Conservation (phyloP, 2,797 vertebrate genomes). For the Aldrovandia affinis region DNA sequence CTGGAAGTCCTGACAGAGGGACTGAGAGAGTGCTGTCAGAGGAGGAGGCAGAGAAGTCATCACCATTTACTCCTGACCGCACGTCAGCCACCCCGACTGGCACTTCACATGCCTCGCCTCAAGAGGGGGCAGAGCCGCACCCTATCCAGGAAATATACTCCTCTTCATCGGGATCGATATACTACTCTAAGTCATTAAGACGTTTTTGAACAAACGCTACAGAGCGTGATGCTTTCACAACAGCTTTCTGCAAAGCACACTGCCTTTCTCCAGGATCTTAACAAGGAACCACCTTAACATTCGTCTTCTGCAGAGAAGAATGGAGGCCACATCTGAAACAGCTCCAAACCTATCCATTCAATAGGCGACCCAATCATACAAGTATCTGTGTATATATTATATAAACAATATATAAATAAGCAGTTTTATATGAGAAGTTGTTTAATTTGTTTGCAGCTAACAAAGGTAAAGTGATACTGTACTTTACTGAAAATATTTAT, state of each 20-base stretch:
- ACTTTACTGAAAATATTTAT: slow-evolving; percentile 28
- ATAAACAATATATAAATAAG: not conserved
- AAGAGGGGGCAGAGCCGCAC: not conserved
- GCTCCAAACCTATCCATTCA: not conserved
- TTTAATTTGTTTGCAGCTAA: slow-evolving; percentile 22
- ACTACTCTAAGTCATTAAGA: not conserved
- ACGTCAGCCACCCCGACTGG: slow-evolving; percentile 21
- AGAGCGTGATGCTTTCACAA: slow-evolving; percentile 9
- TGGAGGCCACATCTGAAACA: not conserved
- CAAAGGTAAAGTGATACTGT: slow-evolving; percentile 12
- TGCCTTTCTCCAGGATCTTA: slow-evolving; percentile 23
- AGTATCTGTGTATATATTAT: not conserved
- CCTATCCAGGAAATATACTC: slow-evolving; percentile 17
- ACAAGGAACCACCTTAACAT: not conserved
- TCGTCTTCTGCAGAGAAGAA: not conserved
- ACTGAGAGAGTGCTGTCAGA: slow-evolving; percentile 91
- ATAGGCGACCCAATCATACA: not conserved
- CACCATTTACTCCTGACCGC: slow-evolving; percentile 94
- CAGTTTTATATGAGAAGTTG: slow-evolving; percentile 2
- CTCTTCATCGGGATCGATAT: not conserved
- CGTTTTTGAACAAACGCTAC: slow-evolving; percentile 9
- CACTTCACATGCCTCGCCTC: too few species aligned
- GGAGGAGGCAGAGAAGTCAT: slow-evolving; percentile 96
- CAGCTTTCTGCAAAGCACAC: slow-evolving; percentile 1
- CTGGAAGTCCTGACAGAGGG: slow-evolving; percentile 96